Percentiles rank a stretch among this genome's conserved stretches.
Evolutionary conservation across 2,888 invertebrate species (phyloP).

Genomic region (Melinaea marsaeus): DNA sequence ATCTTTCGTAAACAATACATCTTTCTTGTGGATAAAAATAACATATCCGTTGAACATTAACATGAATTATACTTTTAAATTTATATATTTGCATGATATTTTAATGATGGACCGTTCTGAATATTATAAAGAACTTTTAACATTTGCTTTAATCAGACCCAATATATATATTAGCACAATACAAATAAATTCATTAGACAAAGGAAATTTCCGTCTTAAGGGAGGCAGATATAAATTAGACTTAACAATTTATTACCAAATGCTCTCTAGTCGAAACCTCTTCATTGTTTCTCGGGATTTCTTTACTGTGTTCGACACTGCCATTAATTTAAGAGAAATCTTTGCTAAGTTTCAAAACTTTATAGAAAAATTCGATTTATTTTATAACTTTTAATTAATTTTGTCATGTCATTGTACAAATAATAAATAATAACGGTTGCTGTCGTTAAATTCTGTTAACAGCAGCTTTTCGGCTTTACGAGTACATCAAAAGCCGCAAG

Average conservation of each 20-base stretch:
- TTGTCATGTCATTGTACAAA: neutral
- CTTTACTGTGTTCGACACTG: constrained; percentile 39
- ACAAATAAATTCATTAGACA: neutral
- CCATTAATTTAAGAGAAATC: constrained; percentile 31
- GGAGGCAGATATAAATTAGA: constrained; percentile 54
- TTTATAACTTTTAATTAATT: neutral
- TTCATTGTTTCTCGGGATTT: constrained; percentile 44
- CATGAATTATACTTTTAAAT: constrained; percentile 69
- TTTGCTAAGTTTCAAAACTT: constrained; percentile 12
- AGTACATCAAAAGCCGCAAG: constrained; percentile 51
- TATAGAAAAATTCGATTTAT: neutral
- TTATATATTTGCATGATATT: constrained; percentile 27
- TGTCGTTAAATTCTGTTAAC: constrained; percentile 10
- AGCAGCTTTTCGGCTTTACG: constrained; percentile 41
- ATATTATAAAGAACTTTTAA: neutral
- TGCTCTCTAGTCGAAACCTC: constrained; percentile 68
- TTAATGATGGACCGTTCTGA: neutral
- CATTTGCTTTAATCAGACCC: neutral
- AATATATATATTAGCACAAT: neutral
- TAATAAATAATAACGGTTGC: constrained; percentile 7
- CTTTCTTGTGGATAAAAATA: constrained; percentile 7
- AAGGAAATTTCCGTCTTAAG: constrained; percentile 4
- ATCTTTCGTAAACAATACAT: neutral
- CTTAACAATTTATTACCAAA: constrained; percentile 71
- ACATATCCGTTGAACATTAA: constrained; percentile 46